These are phyloP conservation scores for Ochropleura leucogaster DNA, from an alignment of 2,888 invertebrate genomes.

Conservation along the genomic window DNA sequence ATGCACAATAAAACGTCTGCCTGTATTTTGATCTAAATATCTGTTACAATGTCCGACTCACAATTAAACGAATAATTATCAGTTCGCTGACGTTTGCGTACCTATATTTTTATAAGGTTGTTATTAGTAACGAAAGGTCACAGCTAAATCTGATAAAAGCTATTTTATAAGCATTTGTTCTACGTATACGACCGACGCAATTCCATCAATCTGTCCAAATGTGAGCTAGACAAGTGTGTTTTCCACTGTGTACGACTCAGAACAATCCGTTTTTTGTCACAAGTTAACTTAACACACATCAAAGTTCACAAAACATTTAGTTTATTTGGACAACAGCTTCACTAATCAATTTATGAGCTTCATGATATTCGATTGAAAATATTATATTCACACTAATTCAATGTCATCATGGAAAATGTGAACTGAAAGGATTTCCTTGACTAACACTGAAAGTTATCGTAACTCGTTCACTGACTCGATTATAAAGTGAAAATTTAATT, in stretches of 20 bases:
- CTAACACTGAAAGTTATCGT: slow-evolving; percentile 71
- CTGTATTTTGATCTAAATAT: slow-evolving; percentile 27
- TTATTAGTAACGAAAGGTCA: slow-evolving; percentile 75
- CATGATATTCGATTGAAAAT: not conserved
- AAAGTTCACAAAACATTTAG: slow-evolving; percentile 1
- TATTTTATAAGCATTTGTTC: slow-evolving; percentile 82
- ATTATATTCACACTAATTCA: not conserved
- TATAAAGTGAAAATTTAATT: slow-evolving; percentile 87
- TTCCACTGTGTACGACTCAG: slow-evolving; percentile 74
- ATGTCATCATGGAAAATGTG: slow-evolving; percentile 49
- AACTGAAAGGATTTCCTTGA: slow-evolving; percentile 70
- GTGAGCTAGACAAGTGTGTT: slow-evolving; percentile 76
- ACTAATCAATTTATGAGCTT: not conserved
- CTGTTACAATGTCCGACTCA: slow-evolving; percentile 27
- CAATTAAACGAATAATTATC: slow-evolving; percentile 60
- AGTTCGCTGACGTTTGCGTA: slow-evolving; percentile 49
- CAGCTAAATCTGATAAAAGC: slow-evolving; percentile 80
- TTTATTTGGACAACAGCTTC: not conserved
- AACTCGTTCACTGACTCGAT: slow-evolving; percentile 80
- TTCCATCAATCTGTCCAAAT: slow-evolving; percentile 82
- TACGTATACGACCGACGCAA: slow-evolving; percentile 78
- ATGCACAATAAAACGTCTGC: slow-evolving; percentile 4
- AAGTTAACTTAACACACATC: slow-evolving; percentile 14
- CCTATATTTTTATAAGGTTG: slow-evolving; percentile 69
- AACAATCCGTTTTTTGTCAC: slow-evolving; percentile 8